Percentiles rank a stretch among this genome's conserved stretches.
phyloP scores from a whole-genome alignment of 2,797 vertebrate genomes.

The Lepus townsendii region DNA sequence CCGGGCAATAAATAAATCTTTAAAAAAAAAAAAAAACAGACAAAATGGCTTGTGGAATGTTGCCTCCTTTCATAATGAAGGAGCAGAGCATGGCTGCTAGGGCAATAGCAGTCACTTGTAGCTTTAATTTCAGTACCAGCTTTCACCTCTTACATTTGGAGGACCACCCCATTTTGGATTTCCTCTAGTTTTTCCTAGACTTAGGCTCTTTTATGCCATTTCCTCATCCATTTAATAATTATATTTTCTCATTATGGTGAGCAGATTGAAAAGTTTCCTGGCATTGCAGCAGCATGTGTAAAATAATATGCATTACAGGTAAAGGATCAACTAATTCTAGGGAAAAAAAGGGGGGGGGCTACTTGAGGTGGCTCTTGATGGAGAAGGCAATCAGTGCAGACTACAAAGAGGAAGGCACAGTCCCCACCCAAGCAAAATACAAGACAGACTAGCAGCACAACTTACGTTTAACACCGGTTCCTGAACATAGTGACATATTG shows the following conservation, averaged over 20 bases:
- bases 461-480: not conserved
- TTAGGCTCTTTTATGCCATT: not conserved
- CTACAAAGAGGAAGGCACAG: not conserved
- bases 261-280: slow-evolving; percentile 37
- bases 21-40: too few species aligned
- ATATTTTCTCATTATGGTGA: slow-evolving; percentile 7
- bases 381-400: not conserved
- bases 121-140: not conserved
- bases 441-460: not conserved
- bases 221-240: not conserved
- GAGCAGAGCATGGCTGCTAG: not conserved
- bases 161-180: not conserved
- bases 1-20: too few species aligned
- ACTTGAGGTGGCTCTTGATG: not conserved
- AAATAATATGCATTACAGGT: not conserved
- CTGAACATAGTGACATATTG: not conserved
- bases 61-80: slow-evolving; percentile 7
- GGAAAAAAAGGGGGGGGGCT: not conserved
- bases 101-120: not conserved
- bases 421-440: not conserved
- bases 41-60: not conserved
- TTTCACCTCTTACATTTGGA: not conserved
- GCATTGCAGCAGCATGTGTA: slow-evolving; percentile 20
- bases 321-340: not conserved
- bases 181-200: not conserved